Percentiles rank a stretch among this genome's conserved stretches.
These are phyloP conservation scores for Oncorhynchus clarkii DNA, from an alignment of 2,113 vertebrate species.

Conservation along the genomic window DNA sequence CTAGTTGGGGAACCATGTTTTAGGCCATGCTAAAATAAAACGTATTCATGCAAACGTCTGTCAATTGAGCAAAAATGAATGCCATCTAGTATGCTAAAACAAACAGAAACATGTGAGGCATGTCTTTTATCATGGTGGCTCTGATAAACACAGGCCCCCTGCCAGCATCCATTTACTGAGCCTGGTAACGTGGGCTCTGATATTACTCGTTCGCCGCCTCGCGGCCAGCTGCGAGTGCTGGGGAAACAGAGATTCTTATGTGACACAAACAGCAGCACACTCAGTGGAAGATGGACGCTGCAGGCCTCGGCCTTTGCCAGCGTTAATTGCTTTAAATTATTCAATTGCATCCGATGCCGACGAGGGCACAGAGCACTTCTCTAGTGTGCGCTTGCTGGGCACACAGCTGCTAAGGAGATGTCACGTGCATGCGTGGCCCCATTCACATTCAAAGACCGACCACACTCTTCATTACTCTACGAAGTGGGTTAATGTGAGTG, in stretches of 20 bases:
- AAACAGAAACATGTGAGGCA: conserved; percentile 1
- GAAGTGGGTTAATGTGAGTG: background rate
- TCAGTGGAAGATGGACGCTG: conserved; percentile 38
- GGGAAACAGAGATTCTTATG: conserved; percentile 32
- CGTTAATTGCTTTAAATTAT: conserved; percentile 73
- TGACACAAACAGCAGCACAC: conserved; percentile 34
- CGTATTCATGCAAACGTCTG: background rate
- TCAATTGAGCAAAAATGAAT: background rate
- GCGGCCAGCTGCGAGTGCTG: conserved; percentile 20
- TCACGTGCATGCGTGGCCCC: background rate
- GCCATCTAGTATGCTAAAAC: background rate
- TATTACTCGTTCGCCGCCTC: conserved; percentile 26
- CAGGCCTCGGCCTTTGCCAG: conserved; percentile 39
- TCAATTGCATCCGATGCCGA: conserved; percentile 57
- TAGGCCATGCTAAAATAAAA: background rate
- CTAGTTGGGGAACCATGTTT: too few species aligned
- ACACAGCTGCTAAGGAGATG: conserved; percentile 28
- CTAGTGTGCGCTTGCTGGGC: background rate
- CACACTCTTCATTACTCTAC: background rate
- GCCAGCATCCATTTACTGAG: background rate
- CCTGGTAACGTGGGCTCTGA: background rate
- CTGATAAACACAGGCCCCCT: conserved; percentile 10
- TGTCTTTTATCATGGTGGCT: background rate
- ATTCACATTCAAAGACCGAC: background rate
- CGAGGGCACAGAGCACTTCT: conserved; percentile 44